phyloP scores from a whole-genome alignment of 2,888 invertebrate genomes.

The Orthosia incerta region DNA sequence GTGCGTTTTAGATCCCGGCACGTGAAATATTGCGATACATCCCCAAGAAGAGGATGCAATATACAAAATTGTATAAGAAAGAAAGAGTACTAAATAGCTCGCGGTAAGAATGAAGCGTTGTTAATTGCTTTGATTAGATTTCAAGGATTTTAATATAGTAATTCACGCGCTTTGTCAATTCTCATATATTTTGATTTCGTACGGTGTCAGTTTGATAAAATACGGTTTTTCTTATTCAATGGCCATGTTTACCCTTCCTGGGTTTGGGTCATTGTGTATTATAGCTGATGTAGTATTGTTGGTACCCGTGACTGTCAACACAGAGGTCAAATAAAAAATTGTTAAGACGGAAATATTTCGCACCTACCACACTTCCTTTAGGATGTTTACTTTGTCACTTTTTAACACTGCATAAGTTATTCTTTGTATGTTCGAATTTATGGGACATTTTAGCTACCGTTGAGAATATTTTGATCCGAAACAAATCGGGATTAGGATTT shows the following conservation, averaged over 20 bases:
- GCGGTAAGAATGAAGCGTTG: slow-evolving; percentile 80
- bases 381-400: slow-evolving; percentile 82
- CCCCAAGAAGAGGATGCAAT: slow-evolving; percentile 76
- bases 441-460: slow-evolving; percentile 55
- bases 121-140: slow-evolving; percentile 90
- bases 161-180: slow-evolving; percentile 87
- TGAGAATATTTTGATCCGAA: slow-evolving; percentile 55
- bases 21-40: slow-evolving; percentile 88
- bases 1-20: slow-evolving; percentile 83
- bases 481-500: slow-evolving; percentile 61
- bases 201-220: slow-evolving; percentile 81
- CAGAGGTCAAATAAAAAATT: slow-evolving; percentile 78
- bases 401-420: slow-evolving; percentile 65
- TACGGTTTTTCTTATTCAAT: slow-evolving; percentile 81
- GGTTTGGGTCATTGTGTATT: slow-evolving; percentile 84
- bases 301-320: slow-evolving; percentile 86
- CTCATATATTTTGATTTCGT: slow-evolving; percentile 88
- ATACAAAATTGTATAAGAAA: slow-evolving; percentile 48
- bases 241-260: slow-evolving; percentile 86
- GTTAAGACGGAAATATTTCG: slow-evolving; percentile 86
- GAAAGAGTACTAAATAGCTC: slow-evolving; percentile 68
- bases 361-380: slow-evolving; percentile 77
- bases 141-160: slow-evolving; percentile 90
- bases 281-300: slow-evolving; percentile 79
- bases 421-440: slow-evolving; percentile 54